Evolutionary conservation across 2,113 vertebrate genomes (phyloP).

Genomic region (Tyrannus savana): DNA sequence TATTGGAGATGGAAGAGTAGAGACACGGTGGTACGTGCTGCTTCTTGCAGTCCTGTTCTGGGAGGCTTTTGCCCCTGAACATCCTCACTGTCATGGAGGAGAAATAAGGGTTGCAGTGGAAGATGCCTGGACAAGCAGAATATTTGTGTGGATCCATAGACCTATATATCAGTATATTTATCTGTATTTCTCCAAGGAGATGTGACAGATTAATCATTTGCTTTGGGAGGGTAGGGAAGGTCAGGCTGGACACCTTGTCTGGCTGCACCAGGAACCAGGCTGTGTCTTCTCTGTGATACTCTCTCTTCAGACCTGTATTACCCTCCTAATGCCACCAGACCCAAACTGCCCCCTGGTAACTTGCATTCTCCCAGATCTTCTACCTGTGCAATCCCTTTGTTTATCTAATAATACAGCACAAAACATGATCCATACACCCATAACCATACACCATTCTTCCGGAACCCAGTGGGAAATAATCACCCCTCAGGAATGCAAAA

Average conservation of each 20-base stretch:
- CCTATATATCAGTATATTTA: neutral
- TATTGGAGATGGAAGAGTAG: neutral
- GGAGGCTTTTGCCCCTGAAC: neutral
- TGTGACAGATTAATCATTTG: neutral
- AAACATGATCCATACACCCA: neutral
- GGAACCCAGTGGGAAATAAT: neutral
- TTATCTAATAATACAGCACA: neutral
- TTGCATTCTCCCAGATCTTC: neutral
- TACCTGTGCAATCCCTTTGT: neutral
- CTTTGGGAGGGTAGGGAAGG: neutral
- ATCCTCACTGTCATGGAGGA: neutral
- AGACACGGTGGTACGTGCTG: fast-evolving
- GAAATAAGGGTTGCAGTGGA: neutral
- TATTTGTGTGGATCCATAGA: neutral
- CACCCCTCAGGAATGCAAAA: neutral
- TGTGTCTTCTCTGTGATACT: neutral
- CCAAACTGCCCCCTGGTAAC: neutral
- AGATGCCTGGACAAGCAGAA: neutral
- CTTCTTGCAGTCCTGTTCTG: neutral
- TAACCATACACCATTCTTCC: neutral
- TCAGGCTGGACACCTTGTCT: neutral
- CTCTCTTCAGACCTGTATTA: neutral
- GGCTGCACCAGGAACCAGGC: neutral
- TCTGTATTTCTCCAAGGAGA: neutral
- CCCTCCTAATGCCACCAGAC: neutral